Conservation (phyloP, 2,888 invertebrate species). For the Apotomis capreana region DNA sequence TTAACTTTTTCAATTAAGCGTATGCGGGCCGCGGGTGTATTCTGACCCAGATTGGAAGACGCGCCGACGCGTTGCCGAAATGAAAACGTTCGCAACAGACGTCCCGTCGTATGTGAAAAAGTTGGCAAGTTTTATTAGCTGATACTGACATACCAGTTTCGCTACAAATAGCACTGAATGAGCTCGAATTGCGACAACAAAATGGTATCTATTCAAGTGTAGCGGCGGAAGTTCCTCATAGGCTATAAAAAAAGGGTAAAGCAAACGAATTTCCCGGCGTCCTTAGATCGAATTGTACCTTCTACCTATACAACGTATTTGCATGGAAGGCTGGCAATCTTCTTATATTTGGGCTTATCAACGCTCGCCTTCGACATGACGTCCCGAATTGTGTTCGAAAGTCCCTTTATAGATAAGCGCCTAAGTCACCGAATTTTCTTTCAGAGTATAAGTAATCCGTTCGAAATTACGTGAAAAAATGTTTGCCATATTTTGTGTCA, state of each 20-base stretch:
- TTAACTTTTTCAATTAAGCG: slow-evolving; percentile 79
- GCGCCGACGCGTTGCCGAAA: slow-evolving; percentile 63
- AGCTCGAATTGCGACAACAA: slow-evolving; percentile 49
- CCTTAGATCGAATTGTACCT: slow-evolving; percentile 64
- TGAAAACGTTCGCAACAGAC: slow-evolving; percentile 58
- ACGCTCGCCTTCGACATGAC: slow-evolving; percentile 63
- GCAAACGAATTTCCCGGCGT: slow-evolving; percentile 62
- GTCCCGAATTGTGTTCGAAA: slow-evolving; percentile 59
- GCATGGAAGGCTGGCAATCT: slow-evolving; percentile 62
- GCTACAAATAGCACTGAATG: slow-evolving; percentile 24
- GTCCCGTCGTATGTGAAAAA: slow-evolving; percentile 33
- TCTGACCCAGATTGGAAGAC: slow-evolving; percentile 58
- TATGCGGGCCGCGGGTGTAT: slow-evolving; percentile 59
- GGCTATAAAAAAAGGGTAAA: slow-evolving; percentile 68
- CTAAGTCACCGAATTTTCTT: slow-evolving; percentile 33
- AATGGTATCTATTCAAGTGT: slow-evolving; percentile 44
- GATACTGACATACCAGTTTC: slow-evolving; percentile 26
- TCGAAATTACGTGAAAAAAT: not conserved
- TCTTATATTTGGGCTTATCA: slow-evolving; percentile 67
- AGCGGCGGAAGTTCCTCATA: slow-evolving; percentile 50
- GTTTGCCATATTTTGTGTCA: not conserved
- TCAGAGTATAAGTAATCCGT: slow-evolving; percentile 9
- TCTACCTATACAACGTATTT: slow-evolving; percentile 55
- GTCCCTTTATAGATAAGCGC: slow-evolving; percentile 52
- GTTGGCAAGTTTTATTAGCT: slow-evolving; percentile 33